phyloP scores from a whole-genome alignment of 2,113 vertebrate species.

The Athene noctua region DNA sequence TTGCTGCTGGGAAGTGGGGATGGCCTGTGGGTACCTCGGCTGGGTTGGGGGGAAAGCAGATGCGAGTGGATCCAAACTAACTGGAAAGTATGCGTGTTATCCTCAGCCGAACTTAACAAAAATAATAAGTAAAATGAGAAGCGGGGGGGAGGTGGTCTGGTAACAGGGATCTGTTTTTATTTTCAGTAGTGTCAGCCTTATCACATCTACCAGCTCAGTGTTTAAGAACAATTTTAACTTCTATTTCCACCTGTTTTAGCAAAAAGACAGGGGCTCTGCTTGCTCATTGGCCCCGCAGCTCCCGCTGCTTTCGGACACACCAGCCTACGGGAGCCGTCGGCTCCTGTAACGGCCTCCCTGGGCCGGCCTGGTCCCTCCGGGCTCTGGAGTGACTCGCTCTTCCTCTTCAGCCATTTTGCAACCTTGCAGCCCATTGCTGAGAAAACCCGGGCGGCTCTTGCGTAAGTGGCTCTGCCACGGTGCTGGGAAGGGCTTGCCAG shows the following conservation, averaged over 20 bases:
- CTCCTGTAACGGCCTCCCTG: neutral
- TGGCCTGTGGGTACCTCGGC: rapidly evolving
- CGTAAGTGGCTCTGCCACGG: neutral
- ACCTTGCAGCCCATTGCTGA: neutral
- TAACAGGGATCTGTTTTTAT: neutral
- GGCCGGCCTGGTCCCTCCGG: rapidly evolving
- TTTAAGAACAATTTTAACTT: neutral
- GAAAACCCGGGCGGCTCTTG: neutral
- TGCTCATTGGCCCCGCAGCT: neutral
- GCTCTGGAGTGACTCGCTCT: neutral
- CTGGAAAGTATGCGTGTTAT: rapidly evolving
- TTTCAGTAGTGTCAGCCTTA: neutral
- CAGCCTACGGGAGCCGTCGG: neutral
- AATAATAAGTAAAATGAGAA: neutral
- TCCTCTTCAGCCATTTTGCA: neutral
- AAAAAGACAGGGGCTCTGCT: neutral
- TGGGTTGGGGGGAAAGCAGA: neutral
- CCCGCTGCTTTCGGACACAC: rapidly evolving
- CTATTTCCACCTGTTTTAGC: too few relatives aligned
- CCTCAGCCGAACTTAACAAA: neutral
- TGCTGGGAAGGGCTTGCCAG: neutral
- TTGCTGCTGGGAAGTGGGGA: neutral
- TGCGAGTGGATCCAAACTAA: neutral
- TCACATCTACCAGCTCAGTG: neutral
- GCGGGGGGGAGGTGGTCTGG: neutral